Evolutionary conservation across 2,113 vertebrate species (phyloP).

Genomic region (Cyprinus carpio): DNA sequence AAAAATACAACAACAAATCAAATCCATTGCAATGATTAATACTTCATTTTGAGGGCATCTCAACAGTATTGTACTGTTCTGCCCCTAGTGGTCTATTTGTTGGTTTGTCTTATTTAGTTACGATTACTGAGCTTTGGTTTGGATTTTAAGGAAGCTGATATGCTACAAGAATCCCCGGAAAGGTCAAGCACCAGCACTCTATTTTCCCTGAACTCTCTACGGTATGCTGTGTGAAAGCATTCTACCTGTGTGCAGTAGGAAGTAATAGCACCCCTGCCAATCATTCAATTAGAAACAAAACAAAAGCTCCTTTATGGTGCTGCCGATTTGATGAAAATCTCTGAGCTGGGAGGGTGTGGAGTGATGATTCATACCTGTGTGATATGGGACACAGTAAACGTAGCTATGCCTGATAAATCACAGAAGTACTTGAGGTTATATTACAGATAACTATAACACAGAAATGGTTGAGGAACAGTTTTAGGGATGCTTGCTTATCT

Average conservation of each 20-base stretch:
- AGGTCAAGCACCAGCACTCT: conserved; percentile 77
- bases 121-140: conserved; percentile 73
- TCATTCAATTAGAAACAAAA: conserved; percentile 63
- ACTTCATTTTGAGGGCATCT: not conserved
- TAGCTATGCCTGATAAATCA: conserved; percentile 30
- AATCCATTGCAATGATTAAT: not conserved
- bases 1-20: too few species aligned
- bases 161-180: conserved; percentile 75
- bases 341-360: conserved; percentile 44
- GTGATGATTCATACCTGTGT: conserved; percentile 17
- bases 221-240: conserved; percentile 64
- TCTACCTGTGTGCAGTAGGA: conserved; percentile 67
- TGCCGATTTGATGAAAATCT: conserved; percentile 59
- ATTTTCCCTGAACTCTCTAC: conserved; percentile 67
- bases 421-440: conserved; percentile 40
- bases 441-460: conserved; percentile 47
- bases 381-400: conserved; percentile 13
- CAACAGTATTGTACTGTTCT: not conserved
- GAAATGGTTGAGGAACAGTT: conserved; percentile 14
- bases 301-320: conserved; percentile 61
- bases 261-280: conserved; percentile 65
- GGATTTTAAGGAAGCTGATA: conserved; percentile 72
- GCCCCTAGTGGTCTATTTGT: conserved; percentile 45
- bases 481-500: not conserved
- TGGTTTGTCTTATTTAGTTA: conserved; percentile 67